Evolutionary conservation across 2,888 invertebrate genomes (phyloP), one percentile per base, ranked within the genome.

Genomic region (Drosophila colorata): DNA sequence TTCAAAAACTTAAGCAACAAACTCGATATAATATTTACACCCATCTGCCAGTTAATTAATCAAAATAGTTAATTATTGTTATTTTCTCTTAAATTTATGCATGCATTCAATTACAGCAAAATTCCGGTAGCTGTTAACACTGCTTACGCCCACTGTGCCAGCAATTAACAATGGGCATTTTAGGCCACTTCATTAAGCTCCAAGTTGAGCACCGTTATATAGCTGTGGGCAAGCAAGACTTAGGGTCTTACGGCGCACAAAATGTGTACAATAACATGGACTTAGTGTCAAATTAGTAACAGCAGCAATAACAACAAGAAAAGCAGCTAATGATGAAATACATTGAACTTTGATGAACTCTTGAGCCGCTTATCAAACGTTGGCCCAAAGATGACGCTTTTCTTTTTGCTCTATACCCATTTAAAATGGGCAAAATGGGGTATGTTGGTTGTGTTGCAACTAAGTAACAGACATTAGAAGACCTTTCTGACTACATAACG

Each of bases 321-420:
- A 11, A 37, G 40, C 37, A 14, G 44, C 28, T 16, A 31, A 23
- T 57, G 63, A 63, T 64, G 55, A 72, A 69, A 51, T 59, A 56
- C 16, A 33, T 38, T 51, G 60, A 70, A 76, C 78, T 48, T 52
- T 51, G 64, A 40, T 79, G 68, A 87, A 84, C 87, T 68, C 25
- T 44, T 61, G 48, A 79, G 70, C 56, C 43, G 72, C 87, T 83
- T 87, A 86, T 74, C 60, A 67, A 68, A 48, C 63, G 40, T 60
- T 69, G 79, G 61, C 57, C 68, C 47, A 43, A 56, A n/a, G 41
- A 60, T 74, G 78, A 76, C 56, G 25, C 2, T 9, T 28, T 28
- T 28, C 28, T 28, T 28, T 9, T 9, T 28, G 3, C 28, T 28
- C 28, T 28, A 28, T 33, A 13, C 33, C 4, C 33, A 4, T 11